Evolutionary conservation across 2,888 invertebrate genomes (phyloP).

Genomic region (Pteria penguin): DNA sequence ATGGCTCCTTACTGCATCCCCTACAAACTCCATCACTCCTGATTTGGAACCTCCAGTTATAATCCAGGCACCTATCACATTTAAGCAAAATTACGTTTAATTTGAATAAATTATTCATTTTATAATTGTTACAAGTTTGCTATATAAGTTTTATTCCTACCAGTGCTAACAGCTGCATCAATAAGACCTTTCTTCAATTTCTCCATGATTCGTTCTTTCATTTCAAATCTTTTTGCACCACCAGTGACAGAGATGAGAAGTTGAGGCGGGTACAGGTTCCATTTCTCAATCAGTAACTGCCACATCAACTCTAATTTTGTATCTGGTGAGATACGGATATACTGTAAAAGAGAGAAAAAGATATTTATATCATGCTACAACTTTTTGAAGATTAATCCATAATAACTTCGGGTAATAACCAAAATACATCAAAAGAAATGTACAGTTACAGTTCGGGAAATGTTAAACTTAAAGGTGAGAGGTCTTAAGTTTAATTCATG

Average conservation of each 20-base stretch:
- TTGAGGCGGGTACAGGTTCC: slow-evolving; percentile 76
- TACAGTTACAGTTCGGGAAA: no score
- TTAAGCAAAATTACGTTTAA: background rate
- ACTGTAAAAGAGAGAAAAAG: slow-evolving; percentile 62
- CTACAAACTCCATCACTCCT: slow-evolving; percentile 80
- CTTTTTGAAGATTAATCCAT: no score
- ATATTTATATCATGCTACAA: background rate
- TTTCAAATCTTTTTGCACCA: slow-evolving; percentile 78
- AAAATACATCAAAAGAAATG: no score
- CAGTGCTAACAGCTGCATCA: slow-evolving; percentile 78
- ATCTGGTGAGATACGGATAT: slow-evolving; percentile 67
- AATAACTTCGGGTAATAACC: no score
- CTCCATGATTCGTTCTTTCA: slow-evolving; percentile 69
- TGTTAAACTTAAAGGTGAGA: no score
- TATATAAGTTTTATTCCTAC: slow-evolving; percentile 53
- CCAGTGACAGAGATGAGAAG: slow-evolving; percentile 80
- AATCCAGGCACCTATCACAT: slow-evolving; percentile 78
- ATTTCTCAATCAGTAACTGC: slow-evolving; percentile 72
- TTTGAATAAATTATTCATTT: background rate
- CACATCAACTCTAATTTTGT: slow-evolving; percentile 68
- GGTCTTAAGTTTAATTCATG: no score
- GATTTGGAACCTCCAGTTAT: slow-evolving; percentile 78
- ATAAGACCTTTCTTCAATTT: slow-evolving; percentile 77
- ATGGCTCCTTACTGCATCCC: slow-evolving; percentile 79
- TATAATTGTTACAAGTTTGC: background rate